A percentile compares a stretch with the other conserved stretches of the same genome.
Conservation (phyloP, 1,140 invertebrate species). For the Pseudomyrmex concolor region DNA sequence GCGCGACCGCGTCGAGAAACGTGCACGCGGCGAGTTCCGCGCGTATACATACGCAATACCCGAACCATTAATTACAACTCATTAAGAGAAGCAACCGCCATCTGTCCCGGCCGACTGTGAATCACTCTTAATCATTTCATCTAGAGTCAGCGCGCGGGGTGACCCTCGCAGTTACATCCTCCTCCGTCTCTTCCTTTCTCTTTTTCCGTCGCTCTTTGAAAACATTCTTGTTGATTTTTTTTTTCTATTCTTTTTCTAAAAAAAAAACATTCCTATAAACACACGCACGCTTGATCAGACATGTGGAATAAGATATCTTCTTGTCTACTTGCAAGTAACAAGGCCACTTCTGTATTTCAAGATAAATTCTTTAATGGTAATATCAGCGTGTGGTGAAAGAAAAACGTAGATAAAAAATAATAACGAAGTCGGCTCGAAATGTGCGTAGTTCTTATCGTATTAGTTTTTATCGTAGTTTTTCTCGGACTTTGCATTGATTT, state of each 20-base stretch:
- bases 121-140: slow-evolving; percentile 85
- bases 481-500: neutral
- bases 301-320: slow-evolving; percentile 18
- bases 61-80: slow-evolving; percentile 84
- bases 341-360: neutral
- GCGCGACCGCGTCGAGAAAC: slow-evolving; percentile 73
- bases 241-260: too few species aligned
- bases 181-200: neutral
- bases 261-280: too few species aligned
- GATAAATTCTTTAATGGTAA: neutral
- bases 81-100: slow-evolving; percentile 83
- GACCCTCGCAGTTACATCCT: slow-evolving; percentile 67
- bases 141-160: slow-evolving; percentile 76
- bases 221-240: slow-evolving; percentile 9
- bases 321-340: slow-evolving; percentile 25
- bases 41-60: slow-evolving; percentile 76
- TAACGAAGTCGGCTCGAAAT: too few species aligned
- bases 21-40: slow-evolving; percentile 68
- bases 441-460: too few species aligned
- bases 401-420: too few species aligned
- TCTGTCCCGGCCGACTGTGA: slow-evolving; percentile 83
- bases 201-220: neutral
- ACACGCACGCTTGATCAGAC: slow-evolving; percentile 5
- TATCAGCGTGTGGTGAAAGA: too few species aligned
- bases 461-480: neutral